Base-by-base conservation (phyloP, 2,888 invertebrate species). In the Ditula angustiorana region DNA sequence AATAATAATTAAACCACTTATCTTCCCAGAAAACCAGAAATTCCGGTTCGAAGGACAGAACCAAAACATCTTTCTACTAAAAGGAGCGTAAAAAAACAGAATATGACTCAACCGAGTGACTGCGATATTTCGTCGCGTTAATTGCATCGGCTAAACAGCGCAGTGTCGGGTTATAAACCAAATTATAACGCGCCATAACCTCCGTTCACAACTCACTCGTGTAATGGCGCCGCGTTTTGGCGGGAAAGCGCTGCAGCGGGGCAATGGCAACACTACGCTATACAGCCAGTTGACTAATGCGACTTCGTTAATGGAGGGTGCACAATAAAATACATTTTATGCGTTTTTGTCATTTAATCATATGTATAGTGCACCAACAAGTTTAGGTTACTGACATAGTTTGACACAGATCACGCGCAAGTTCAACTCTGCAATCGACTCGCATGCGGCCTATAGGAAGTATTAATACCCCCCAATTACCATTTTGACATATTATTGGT, bases 131-230 rank as follows among this genome's bases (percentile, higher is more conserved):
- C 69, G 65, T 73, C 69, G 66, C 67, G 66, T 76, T 89, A 89
- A 91, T 88, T 87, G 80, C 78, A 78, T 76, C 75, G 76, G 71
- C 80, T 85, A 85, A 85, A 85, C 81, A 79, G 80, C 81, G 70
- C 80, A 80, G 86, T 87, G 90, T 87, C 78, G 84, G 84, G 89
- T 80, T 87, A 90, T 92, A 92, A 92, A 92, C 86, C 82, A 92
- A 92, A 92, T 92, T 90, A 89, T 87, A 85, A 86, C 92, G 92
- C 91, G 73, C 88, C 92, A 92, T 92, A 92, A 87, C 88, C 78
- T 86, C 81, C 75, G 83, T 69, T 83, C 88, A 85, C 88, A 88
- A 89, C 79, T 90, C 90, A 88, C 74, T 90, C 89, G 92, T 90
- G 83, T 87, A 91, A 92, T 90, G 88, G 85, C 88, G 88, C 81